A percentile compares a stretch with the other conserved stretches of the same genome.
These are phyloP conservation scores for Oenanthe oenanthe DNA, from an alignment of 2,113 vertebrate genomes.

Conservation along the genomic window DNA sequence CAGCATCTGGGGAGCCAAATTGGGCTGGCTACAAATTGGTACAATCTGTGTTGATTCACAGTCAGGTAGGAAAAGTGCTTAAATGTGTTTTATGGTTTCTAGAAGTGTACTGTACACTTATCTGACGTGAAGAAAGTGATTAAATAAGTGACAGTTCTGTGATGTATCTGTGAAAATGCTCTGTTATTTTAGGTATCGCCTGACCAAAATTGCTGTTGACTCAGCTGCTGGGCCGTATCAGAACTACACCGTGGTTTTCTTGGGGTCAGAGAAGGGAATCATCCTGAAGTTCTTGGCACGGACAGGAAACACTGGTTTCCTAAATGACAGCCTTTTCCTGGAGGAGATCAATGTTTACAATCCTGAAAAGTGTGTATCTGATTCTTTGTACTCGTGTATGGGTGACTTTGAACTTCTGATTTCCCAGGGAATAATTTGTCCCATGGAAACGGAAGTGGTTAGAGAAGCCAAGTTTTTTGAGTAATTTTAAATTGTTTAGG, in stretches of 20 bases:
- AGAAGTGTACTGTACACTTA: background rate
- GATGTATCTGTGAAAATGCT: background rate
- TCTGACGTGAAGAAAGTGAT: constrained; percentile 18
- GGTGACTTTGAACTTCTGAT: constrained; percentile 13
- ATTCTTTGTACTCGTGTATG: constrained; percentile 19
- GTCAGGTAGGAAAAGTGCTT: background rate
- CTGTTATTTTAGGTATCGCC: constrained; percentile 86
- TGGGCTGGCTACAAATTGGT: background rate
- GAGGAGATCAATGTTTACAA: constrained; percentile 97
- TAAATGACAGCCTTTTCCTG: constrained; percentile 96
- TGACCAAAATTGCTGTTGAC: constrained; percentile 96
- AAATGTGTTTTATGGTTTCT: background rate
- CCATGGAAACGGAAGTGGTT: background rate
- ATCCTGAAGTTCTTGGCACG: constrained; percentile 96
- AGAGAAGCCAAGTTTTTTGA: constrained; percentile 3
- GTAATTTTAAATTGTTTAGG: background rate
- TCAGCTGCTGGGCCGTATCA: constrained; percentile 87
- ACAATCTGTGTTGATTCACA: background rate
- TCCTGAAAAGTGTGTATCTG: constrained; percentile 89
- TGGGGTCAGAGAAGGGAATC: constrained; percentile 97
- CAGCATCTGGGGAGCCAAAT: background rate
- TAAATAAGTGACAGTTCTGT: background rate
- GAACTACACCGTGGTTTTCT: constrained; percentile 94
- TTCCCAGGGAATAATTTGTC: background rate
- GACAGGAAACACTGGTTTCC: constrained; percentile 87